Evolutionary conservation across 2,797 vertebrate species (phyloP).

Genomic region (Syndactyla subalaris): DNA sequence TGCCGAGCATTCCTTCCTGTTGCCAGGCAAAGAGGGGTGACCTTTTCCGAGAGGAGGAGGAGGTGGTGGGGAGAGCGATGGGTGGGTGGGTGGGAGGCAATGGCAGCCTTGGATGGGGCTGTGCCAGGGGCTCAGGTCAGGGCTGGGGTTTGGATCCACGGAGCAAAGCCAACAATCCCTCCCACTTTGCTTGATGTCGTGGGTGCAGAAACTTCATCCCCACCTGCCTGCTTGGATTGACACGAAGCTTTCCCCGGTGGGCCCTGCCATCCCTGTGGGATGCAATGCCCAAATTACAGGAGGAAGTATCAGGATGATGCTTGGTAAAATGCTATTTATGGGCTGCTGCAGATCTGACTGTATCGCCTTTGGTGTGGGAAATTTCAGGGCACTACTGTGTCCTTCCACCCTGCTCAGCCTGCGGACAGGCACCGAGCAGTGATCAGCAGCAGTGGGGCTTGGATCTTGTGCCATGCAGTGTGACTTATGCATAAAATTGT

Average conservation of each 20-base stretch:
- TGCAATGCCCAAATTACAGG: fast-evolving
- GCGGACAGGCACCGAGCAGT: background rate
- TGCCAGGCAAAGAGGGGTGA: constrained; percentile 25
- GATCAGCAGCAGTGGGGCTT: background rate
- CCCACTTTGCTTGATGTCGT: background rate
- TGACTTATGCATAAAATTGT: background rate
- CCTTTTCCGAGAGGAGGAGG: background rate
- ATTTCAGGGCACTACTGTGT: background rate
- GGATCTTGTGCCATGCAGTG: background rate
- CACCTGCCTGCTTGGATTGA: background rate
- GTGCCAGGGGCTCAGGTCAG: background rate
- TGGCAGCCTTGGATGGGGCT: background rate
- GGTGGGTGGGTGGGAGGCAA: background rate
- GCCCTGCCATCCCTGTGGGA: background rate
- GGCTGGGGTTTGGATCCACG: fast-evolving
- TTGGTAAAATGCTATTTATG: background rate
- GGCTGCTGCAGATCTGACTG: background rate
- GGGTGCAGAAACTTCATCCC: background rate
- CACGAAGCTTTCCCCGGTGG: background rate
- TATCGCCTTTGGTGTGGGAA: background rate
- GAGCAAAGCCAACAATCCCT: fast-evolving
- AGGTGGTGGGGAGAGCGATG: background rate
- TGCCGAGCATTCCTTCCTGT: fast-evolving
- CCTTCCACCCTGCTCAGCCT: background rate
- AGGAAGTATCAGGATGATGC: background rate